Percentiles rank a stretch among this genome's conserved stretches.
Evolutionary conservation across 37 sponge, comb jelly and placozoan genomes (phyloP).

Genomic region (Spongilla lacustris): DNA sequence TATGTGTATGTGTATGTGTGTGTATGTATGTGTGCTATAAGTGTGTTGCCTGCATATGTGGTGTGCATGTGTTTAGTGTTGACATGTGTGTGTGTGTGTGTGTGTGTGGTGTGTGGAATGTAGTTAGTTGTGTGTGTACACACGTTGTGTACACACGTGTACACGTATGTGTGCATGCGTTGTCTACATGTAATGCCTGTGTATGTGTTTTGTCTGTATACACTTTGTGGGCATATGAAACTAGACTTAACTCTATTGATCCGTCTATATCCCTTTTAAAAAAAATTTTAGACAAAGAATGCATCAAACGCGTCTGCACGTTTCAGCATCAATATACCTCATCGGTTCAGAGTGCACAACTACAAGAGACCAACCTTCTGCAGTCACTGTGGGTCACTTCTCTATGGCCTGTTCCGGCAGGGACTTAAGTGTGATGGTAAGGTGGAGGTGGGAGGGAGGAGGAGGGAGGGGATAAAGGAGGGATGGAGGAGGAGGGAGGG

Average conservation of each 20-base stretch:
- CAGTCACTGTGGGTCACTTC: slow-evolving; percentile 93
- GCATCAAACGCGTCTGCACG: slow-evolving; percentile 49
- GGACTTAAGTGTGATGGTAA: slow-evolving; percentile 92
- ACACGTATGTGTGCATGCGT: too few relatives aligned
- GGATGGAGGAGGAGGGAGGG: neutral
- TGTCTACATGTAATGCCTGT: too few relatives aligned
- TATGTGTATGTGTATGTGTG: too few relatives aligned
- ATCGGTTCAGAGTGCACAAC: slow-evolving; percentile 91
- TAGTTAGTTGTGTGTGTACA: neutral
- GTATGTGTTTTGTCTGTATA: too few relatives aligned
- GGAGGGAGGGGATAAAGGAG: neutral
- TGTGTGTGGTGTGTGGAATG: neutral
- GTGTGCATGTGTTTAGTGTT: too few relatives aligned
- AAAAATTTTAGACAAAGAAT: neutral
- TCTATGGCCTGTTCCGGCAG: slow-evolving; percentile 90
- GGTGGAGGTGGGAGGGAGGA: slow-evolving; percentile 6
- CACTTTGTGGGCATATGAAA: neutral
- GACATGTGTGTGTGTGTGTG: neutral
- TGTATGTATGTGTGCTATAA: too few relatives aligned
- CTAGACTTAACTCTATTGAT: neutral
- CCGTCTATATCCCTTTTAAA: neutral
- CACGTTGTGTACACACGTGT: neutral
- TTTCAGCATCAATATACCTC: slow-evolving; percentile 95
- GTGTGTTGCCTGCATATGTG: too few relatives aligned
- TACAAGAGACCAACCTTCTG: slow-evolving; percentile 92